Conservation (phyloP, 2,113 vertebrate species). For the Phylloscopus trochilus region DNA sequence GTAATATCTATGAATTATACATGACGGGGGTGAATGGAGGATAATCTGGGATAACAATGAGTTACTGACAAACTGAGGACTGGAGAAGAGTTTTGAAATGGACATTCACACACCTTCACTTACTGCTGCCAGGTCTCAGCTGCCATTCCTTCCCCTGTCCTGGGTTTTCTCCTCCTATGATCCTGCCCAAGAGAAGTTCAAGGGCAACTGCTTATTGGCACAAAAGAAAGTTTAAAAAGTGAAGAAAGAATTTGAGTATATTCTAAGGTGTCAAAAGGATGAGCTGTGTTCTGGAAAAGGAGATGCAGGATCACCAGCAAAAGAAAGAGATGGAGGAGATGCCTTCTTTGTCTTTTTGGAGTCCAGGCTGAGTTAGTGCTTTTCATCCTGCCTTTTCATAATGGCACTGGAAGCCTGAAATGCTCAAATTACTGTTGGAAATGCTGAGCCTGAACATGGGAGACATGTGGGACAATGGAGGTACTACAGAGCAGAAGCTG, state of each 20-base stretch:
- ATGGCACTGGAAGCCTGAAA: background rate
- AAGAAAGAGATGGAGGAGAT: background rate
- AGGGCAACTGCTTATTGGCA: background rate
- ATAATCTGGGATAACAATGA: background rate
- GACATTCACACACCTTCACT: background rate
- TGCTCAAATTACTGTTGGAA: background rate
- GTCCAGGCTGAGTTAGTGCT: background rate
- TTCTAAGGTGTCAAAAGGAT: background rate
- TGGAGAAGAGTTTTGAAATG: background rate
- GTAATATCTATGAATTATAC: background rate
- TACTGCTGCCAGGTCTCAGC: background rate
- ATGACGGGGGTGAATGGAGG: background rate
- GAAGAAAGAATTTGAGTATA: background rate
- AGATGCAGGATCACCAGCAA: background rate
- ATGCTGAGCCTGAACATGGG: background rate
- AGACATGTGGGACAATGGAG: background rate
- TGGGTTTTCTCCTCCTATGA: background rate
- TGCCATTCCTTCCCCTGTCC: background rate
- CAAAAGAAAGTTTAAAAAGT: background rate
- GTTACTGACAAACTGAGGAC: background rate
- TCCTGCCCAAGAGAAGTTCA: background rate
- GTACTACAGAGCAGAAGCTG: background rate
- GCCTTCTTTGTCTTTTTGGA: background rate
- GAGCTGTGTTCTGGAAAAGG: background rate
- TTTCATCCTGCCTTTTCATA: background rate